Base-by-base conservation (phyloP, 2,888 invertebrate species). In the Aphrophora alni region DNA sequence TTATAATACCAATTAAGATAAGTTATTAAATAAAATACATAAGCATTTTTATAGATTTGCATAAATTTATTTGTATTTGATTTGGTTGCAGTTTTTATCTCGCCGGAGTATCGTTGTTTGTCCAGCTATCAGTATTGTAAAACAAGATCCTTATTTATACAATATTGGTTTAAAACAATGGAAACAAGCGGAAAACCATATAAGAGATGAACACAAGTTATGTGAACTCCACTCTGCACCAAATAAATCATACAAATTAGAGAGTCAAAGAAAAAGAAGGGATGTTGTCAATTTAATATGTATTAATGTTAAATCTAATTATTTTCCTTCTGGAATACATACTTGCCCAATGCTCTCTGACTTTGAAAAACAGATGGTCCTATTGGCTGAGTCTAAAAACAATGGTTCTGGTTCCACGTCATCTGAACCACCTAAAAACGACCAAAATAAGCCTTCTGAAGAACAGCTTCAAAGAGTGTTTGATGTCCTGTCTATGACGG, bases 401-500 rank as follows among this genome's bases (percentile, higher is more conserved):
- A 59, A 38, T 26, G 24, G 26, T 24, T 59, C 38, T 68, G 70
- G 59, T 75, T 70, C 75, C 8, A 28, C 75, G 1, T 24, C 69
- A 51, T 59, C 68, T 25, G 80, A 81, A 69, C 69, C 82, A 44
- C 59, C 79, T 71, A 83, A 85, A 21, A 80, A 80, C 72, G 75
- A 82, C 21, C 77, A 80, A 38, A 84, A 83, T 44, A 83, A 80
- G 75, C 85, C 85, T n/a, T 81, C 84, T 21, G 72, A 81, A 51
- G 85, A 84, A 44, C 85, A 86, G 38, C 81, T 86, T 2, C 72
- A 83, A 33, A 82, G 72, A 79, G 83, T 86, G 28, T 83, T 79
- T 70, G 78, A 82, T 74, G 82, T 88, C 1, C 86, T 92, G 44
- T 86, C 88, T 33, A 87, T 88, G 12, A 88, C 88, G 0, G 85